Conservation (phyloP, 2,888 invertebrate genomes). For the Cremastobaeus sp. region DNA sequence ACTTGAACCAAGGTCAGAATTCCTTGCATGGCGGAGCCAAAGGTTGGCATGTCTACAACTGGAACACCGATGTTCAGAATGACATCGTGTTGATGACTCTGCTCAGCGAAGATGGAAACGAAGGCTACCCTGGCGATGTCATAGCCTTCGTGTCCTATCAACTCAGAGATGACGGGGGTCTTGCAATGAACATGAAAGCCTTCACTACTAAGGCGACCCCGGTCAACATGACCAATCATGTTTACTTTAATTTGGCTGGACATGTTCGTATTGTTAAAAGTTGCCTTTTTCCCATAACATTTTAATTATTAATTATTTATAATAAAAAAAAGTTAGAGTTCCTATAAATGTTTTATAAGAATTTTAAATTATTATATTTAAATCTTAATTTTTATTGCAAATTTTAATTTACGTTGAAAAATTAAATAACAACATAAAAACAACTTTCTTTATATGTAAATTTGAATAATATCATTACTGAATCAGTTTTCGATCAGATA, state of each 20-base stretch:
- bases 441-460: too few species aligned
- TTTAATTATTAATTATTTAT: too few species aligned
- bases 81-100: constrained; percentile 84
- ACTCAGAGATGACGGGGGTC: constrained; percentile 86
- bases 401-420: too few species aligned
- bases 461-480: too few species aligned
- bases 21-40: constrained; percentile 91
- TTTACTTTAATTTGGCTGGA: constrained; percentile 87
- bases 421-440: too few species aligned
- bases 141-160: constrained; percentile 85
- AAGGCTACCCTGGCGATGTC: constrained; percentile 93
- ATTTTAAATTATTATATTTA: constrained; percentile 43
- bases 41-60: constrained; percentile 70
- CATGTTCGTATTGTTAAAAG: constrained; percentile 26
- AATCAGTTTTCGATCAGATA: too few species aligned
- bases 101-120: constrained; percentile 87
- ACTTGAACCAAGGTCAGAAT: constrained; percentile 84
- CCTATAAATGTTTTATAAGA: too few species aligned
- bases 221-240: constrained; percentile 92
- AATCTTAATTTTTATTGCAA: too few species aligned
- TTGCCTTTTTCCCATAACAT: too few species aligned
- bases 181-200: constrained; percentile 87
- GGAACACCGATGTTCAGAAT: constrained; percentile 55
- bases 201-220: constrained; percentile 88
- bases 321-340: too few species aligned